Base-by-base conservation (phyloP, 2,113 vertebrate species). In the Passer domesticus region DNA sequence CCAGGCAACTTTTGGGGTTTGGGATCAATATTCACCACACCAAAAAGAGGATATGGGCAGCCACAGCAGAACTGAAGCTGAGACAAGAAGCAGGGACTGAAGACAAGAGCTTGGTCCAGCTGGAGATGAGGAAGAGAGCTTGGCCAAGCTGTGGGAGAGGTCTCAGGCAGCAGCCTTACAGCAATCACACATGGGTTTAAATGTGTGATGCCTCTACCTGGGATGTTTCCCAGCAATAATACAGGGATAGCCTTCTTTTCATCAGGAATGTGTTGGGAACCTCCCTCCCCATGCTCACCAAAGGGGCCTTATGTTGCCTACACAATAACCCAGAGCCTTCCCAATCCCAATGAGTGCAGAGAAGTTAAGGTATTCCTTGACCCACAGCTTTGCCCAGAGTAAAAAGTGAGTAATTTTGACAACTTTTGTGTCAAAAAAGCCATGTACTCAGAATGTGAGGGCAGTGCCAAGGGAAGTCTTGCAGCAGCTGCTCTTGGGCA, bases 11-110 rank as follows among this genome's bases (percentile, higher is more conserved):
- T 81, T 55, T 47, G 24, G 11, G 21, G 6, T 22, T 64, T 88
- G 39, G 9, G 21, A 50, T 1, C 0, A 0, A n/a, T 2, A 1
- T 49, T 60, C 2, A 1, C 23, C n/a, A 37, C 2, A 3, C 13
- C 46, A 49, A 83, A 76, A 17, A 24, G 44, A 47, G 35, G 11
- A 59, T 49, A 17, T 58, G 31, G 11, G 37, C 49, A 95, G 41
- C 37, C 37, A 53, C 76, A 72, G 33, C 18, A 74, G 56, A 67
- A 53, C 17, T 66, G 46, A 82, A 28, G 14, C 43, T 59, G 47
- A 78, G 16, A 47, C 33, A 39, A 63, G 50, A 77, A 35, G 21
- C 4, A 31, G 7, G 8, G 25, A 33, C 9, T 33, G 46, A 76
- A 62, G 37, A 64, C 52, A 19, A 52, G 22, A 83, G 3, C 4